Percentiles rank a stretch among this genome's conserved stretches.
Conservation (phyloP, 2,888 invertebrate genomes). For the Hemaris fuciformis region DNA sequence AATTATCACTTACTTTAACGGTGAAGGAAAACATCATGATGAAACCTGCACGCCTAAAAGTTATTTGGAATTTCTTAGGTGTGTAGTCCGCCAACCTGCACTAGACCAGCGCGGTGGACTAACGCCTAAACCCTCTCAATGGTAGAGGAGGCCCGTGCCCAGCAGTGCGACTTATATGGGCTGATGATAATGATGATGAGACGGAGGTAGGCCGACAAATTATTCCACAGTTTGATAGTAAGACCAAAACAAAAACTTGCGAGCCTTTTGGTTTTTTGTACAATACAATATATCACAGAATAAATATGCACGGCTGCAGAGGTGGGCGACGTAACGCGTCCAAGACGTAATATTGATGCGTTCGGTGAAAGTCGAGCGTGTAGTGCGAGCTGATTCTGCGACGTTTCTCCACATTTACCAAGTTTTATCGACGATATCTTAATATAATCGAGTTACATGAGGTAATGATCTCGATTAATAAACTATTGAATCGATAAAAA, state of each 20-base stretch:
- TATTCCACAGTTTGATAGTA: no score
- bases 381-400: neutral
- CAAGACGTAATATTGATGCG: neutral
- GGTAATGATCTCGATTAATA: neutral
- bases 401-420: slow-evolving; percentile 3
- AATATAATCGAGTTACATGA: neutral
- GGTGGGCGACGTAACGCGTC: neutral
- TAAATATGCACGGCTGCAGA: neutral
- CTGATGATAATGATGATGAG: neutral
- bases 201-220: neutral
- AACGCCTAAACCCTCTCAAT: no score
- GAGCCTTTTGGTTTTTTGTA: no score
- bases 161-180: no score
- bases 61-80: no score
- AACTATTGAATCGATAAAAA: neutral
- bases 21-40: no score
- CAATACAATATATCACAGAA: neutral
- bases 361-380: neutral
- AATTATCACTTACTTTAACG: no score
- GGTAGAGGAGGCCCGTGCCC: no score
- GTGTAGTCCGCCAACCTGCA: no score
- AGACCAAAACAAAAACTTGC: no score
- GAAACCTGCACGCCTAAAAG: no score
- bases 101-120: no score
- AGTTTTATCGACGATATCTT: neutral